Evolutionary conservation across 37 sponge, comb jelly and placozoan genomes (phyloP), one percentile per base, ranked within the genome.

Genomic region (Ianthella basta): DNA sequence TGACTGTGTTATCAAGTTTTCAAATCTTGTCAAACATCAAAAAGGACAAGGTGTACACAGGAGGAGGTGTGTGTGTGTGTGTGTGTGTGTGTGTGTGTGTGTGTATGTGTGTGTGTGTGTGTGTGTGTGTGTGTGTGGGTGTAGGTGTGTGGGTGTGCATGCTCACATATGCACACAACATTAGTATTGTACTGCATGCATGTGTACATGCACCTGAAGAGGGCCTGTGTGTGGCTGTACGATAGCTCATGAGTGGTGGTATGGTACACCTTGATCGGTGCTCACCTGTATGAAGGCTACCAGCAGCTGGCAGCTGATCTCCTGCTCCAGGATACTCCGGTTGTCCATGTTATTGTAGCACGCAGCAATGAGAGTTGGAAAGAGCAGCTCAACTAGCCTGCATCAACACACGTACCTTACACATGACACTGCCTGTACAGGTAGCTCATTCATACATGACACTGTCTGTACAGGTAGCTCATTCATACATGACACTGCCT

Each of bases 311-410:
- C 88, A 81, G 85, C 83, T 92, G 60, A 94, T 87, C 66, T 97
- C 97, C 70, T 89, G 87, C 33, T 84, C 59, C 72, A 97, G 80
- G 54, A 94, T 90, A 19, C 35, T 84, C 65, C 35, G 88, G 82
- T 95, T 97, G 55, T 89, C 91, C 32, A 55, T 56, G 36, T 57
- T 79, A 24, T 83, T 56, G 61, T 87, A 97, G 59, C 93, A 91
- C 29, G 93, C 88, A 29, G 91, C 60, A 37, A 97, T 87, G 30
- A 97, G 85, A 16, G 97, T 88, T 38, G 97, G 97, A 67, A 88
- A 97, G 24, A 97, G 89, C 55, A 97, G 44, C 16, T 70, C 56
- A 27, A 60, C 66, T 39, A 91, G 72, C 53, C 95, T 94, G 82
- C 29, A 66, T 23, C 2, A 12, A 61, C 63, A 61, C 63, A 61